Evolutionary conservation across 2,113 vertebrate genomes (phyloP), one percentile per base, ranked within the genome.

Genomic region (Xenopus tropicalis): DNA sequence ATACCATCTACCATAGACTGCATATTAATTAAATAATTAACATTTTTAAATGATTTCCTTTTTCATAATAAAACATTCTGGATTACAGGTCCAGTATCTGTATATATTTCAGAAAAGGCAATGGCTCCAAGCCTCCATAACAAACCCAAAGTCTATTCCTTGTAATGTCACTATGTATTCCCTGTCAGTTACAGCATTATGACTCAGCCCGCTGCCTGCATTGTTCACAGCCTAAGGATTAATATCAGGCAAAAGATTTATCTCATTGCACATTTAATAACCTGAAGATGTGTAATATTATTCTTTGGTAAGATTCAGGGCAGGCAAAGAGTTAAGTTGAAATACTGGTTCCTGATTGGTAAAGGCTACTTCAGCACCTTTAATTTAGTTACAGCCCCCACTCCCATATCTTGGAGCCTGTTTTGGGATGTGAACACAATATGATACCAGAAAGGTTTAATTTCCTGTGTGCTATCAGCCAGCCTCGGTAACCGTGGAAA

Each of bases 401-500:
- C 83, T 79, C 78, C 85, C 82, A 86, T 85, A 88, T 91, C 85
- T n/a, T 78, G 72, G 43, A 21, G 74, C 86, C 79, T 86, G 82
- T 16, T 54, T 17, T 12, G 17, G 24, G 37, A 1, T 44, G 6
- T 37, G 77, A 81, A 81, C 46, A 59, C 72, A 80, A 82, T 79
- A 52, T 69, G 79, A 80, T 76, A 85, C 62, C 0, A 22, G 79
- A 83, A 80, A 80, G 70, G 76, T 92, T 92, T 92, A 90, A 93
- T 93, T 92, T 93, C 91, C 91, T 90, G 89, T 82, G 69, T 69
- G 83, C 84, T 88, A 85, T 89, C 86, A 82, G 87, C 83, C 24
- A 61, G 69, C 80, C 61, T 84, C 84, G 84, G 90, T 91, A 92
- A 87, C 90, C 89, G 82, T 90, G 89, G 90, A 86, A 90, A 91